Percentiles rank a stretch among this genome's conserved stretches.
phyloP scores from a whole-genome alignment of 2,888 invertebrate genomes.

The Xestia xanthographa region DNA sequence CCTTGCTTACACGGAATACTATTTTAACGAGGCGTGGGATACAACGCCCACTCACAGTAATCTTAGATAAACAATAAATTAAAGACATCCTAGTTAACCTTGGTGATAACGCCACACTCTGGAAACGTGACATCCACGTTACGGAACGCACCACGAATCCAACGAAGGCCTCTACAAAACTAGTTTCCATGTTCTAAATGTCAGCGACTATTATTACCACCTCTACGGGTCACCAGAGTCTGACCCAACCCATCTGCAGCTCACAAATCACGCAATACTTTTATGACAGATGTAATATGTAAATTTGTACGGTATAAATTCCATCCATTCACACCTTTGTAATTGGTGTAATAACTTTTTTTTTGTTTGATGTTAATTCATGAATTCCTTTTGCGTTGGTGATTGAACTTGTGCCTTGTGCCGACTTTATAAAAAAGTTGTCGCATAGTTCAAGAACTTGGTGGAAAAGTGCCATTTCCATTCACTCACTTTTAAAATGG shows the following conservation, averaged over 20 bases:
- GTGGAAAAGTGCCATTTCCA: background rate
- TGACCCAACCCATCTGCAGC: constrained; percentile 67
- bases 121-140: constrained; percentile 72
- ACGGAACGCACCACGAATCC: constrained; percentile 67
- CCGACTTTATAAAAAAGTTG: background rate
- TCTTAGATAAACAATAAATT: constrained; percentile 38
- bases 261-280: constrained; percentile 60
- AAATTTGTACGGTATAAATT: constrained; percentile 22
- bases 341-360: constrained; percentile 1
- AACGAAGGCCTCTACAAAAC: constrained; percentile 78
- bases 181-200: constrained; percentile 84
- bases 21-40: constrained; percentile 19
- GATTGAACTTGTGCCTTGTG: constrained; percentile 7
- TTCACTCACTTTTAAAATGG: background rate
- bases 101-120: constrained; percentile 66
- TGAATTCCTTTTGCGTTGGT: background rate
- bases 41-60: constrained; percentile 28
- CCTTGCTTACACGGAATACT: constrained; percentile 16
- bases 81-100: constrained; percentile 64
- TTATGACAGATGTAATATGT: constrained; percentile 45
- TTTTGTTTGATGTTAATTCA: background rate
- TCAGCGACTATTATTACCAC: constrained; percentile 86
- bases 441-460: background rate
- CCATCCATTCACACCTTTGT: constrained; percentile 41
- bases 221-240: constrained; percentile 78